Evolutionary conservation across 2,113 vertebrate species (phyloP), one percentile per base, ranked within the genome.

Genomic region (Antechinus flavipes): DNA sequence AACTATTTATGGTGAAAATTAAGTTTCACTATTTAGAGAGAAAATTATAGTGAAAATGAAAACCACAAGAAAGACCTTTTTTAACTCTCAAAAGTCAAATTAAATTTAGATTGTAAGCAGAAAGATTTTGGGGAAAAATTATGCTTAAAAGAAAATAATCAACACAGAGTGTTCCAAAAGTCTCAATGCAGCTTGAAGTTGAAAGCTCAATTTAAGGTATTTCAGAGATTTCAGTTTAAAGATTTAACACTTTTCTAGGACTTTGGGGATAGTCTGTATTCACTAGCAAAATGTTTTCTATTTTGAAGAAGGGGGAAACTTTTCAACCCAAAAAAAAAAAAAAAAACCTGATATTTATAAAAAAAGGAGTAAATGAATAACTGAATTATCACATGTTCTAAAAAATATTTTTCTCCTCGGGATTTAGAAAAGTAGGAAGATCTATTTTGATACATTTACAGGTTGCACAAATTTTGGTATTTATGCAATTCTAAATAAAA

Each of bases 61-160:
- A 89, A 10, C 9, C n/a, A 53, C 7, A 24, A 93, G 90, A 52
- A 52, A 90, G 8, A 14, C 90, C 94, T 52, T 96, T 26, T 52
- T 52, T 11, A 49, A 26, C 68, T 61, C 92, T 58, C 4, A 49
- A 90, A 26, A 94, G 92, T 35, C 55, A 93, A 30, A 90, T 91
- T 27, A 95, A 93, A 94, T 49, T 91, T 95, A 95, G 58, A 52
- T 53, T 84, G 35, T 90, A 94, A 95, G 97, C 52, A 90, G 23
- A 8, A 50, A 96, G 42, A 94, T 53, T 56, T 2, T 91, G 93
- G 16, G 96, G 6, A 93, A 47, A 94, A 96, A 96, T 24, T 30
- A 95, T 46, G 7, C 92, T 94, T 97, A 68, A 97, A 93, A 8
- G n/a, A 93, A 91, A 96, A 94, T 58, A 91, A 30, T 52, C 91